These are phyloP conservation scores for Rhynchotus rufescens DNA, from an alignment of 2,797 vertebrate species.

Conservation along the genomic window DNA sequence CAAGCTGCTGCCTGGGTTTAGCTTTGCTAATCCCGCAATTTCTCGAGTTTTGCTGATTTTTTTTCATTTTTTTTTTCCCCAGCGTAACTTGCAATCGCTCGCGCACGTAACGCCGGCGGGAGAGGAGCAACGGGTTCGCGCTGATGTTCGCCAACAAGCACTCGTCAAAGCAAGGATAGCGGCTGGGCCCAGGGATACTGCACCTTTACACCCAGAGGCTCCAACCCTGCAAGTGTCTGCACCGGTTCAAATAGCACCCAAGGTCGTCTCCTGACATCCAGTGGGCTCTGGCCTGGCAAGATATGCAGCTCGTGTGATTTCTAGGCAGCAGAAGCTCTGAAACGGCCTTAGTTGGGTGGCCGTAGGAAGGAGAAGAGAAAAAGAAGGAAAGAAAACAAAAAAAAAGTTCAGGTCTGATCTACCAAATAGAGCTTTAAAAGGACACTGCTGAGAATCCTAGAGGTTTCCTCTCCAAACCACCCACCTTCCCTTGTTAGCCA, in stretches of 20 bases:
- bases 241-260: not conserved
- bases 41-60: too few relatives aligned
- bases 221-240: not conserved
- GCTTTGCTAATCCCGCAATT: not conserved
- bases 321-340: conserved; percentile 76
- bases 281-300: conserved; percentile 61
- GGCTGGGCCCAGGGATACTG: conserved; percentile 40
- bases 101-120: not conserved
- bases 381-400: too few relatives aligned
- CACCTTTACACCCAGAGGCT: conserved; percentile 30
- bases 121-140: not conserved
- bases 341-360: conserved; percentile 46
- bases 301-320: conserved; percentile 60
- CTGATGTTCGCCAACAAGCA: not conserved
- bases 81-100: not conserved
- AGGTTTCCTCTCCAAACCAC: not conserved
- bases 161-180: conserved; percentile 8
- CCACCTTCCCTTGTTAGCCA: conserved; percentile 63
- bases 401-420: conserved; percentile 2
- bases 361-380: not conserved
- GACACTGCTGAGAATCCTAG: conserved; percentile 26
- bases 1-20: not conserved
- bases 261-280: conserved; percentile 50
- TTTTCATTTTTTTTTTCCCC: too few relatives aligned
- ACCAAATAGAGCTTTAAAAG: conserved; percentile 22